These are phyloP conservation scores for Oscheius sp. DNA, from an alignment of 2,888 invertebrate genomes.

Conservation along the genomic window DNA sequence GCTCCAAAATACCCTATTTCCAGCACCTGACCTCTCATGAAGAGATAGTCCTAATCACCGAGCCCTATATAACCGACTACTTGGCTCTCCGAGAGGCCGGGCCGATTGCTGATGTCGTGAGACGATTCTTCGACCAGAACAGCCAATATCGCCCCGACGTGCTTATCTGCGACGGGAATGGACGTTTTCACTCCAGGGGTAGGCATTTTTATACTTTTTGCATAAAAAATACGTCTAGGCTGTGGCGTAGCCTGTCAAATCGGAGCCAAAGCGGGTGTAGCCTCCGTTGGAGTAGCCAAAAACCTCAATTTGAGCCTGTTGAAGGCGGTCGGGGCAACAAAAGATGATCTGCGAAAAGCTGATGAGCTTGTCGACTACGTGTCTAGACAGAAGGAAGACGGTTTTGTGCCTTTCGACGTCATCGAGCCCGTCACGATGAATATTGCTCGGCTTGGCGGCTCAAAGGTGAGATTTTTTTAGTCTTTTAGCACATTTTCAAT, in stretches of 20 bases:
- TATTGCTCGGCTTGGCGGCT: conserved; percentile 16
- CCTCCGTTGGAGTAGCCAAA: conserved; percentile 76
- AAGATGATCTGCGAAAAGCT: conserved; percentile 31
- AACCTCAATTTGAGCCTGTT: conserved; percentile 73
- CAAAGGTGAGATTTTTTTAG: conserved; percentile 20
- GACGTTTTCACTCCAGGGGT: conserved; percentile 75
- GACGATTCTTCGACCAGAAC: conserved; percentile 55
- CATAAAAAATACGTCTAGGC: conserved; percentile 60
- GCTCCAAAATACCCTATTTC: neutral
- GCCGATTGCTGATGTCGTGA: conserved; percentile 65
- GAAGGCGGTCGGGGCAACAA: conserved; percentile 58
- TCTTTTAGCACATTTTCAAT: neutral
- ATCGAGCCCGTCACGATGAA: conserved; percentile 34
- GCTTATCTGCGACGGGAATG: conserved; percentile 76
- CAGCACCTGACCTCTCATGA: conserved; percentile 74
- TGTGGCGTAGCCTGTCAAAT: conserved; percentile 77
- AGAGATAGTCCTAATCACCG: conserved; percentile 71
- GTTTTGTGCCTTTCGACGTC: conserved; percentile 32
- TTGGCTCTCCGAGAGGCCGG: conserved; percentile 75
- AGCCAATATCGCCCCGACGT: conserved; percentile 74
- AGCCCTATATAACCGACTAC: conserved; percentile 76
- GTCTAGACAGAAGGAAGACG: conserved; percentile 7
- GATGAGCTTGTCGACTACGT: conserved; percentile 22
- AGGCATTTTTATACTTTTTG: neutral
- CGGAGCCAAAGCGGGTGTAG: conserved; percentile 74